Evolutionary conservation across 1,140 invertebrate species (phyloP).

Genomic region (Vollenhovia emeryi): DNA sequence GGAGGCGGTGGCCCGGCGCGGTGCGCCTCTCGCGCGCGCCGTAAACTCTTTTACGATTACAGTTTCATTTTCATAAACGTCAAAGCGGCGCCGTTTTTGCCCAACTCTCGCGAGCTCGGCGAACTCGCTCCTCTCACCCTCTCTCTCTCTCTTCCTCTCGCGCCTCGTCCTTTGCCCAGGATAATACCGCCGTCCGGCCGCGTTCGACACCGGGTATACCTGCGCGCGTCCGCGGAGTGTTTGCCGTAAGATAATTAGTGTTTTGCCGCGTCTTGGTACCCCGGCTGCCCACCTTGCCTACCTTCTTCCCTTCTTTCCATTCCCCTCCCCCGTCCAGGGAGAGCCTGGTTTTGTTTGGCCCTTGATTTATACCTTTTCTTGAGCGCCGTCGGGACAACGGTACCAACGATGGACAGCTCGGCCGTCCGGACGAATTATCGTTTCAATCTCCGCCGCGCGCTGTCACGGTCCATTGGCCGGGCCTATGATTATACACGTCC

Average conservation of each 20-base stretch:
- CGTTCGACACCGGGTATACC: constrained; percentile 56
- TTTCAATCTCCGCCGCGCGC: constrained; percentile 55
- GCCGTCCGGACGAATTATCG: constrained; percentile 57
- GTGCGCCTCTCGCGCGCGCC: constrained; percentile 66
- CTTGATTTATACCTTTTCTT: constrained; percentile 66
- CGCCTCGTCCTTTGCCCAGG: constrained; percentile 5
- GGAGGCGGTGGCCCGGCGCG: not conserved
- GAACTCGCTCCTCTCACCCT: constrained; percentile 51
- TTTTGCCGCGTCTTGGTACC: constrained; percentile 74
- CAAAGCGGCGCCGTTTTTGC: constrained; percentile 81
- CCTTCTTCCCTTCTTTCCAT: not conserved
- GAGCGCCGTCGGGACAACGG: constrained; percentile 56
- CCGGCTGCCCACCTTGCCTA: not conserved
- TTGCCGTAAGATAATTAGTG: constrained; percentile 83
- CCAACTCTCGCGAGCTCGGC: constrained; percentile 7
- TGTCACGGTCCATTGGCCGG: constrained; percentile 53
- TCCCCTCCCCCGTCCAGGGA: not conserved
- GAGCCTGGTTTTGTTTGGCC: constrained; percentile 50
- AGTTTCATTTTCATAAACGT: constrained; percentile 86
- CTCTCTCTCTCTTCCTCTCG: constrained; percentile 8
- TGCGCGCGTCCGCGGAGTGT: constrained; percentile 67
- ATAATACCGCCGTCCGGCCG: constrained; percentile 23
- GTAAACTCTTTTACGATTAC: constrained; percentile 85
- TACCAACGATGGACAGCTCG: constrained; percentile 54
- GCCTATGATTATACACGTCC: constrained; percentile 55